Percentiles rank a stretch among this genome's conserved stretches.
Evolutionary conservation across 1,140 invertebrate species (phyloP).

Genomic region (Drosophila triauraria): DNA sequence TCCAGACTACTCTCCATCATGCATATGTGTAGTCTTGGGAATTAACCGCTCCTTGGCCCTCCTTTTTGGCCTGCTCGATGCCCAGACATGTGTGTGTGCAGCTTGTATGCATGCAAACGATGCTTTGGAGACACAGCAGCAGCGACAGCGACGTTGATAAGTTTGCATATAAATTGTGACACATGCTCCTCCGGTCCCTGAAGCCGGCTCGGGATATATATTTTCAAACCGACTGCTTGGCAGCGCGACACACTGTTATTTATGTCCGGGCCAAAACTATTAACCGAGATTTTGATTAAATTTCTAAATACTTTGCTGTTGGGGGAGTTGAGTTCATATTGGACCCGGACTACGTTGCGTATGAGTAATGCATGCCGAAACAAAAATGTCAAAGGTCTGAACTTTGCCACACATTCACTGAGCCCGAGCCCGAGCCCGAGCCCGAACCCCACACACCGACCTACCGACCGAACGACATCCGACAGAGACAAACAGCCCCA

Average conservation of each 20-base stretch:
- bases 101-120: slow-evolving; percentile 70
- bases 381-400: slow-evolving; percentile 80
- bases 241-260: slow-evolving; percentile 53
- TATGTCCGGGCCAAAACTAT: slow-evolving; percentile 70
- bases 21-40: slow-evolving; percentile 53
- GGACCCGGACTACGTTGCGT: slow-evolving; percentile 57
- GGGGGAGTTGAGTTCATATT: slow-evolving; percentile 61
- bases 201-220: slow-evolving; percentile 31
- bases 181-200: slow-evolving; percentile 52
- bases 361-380: slow-evolving; percentile 77
- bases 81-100: slow-evolving; percentile 37
- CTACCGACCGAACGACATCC: slow-evolving; percentile 29
- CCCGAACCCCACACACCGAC: slow-evolving; percentile 2
- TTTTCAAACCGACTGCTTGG: slow-evolving; percentile 49
- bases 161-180: slow-evolving; percentile 83
- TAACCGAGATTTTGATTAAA: slow-evolving; percentile 81
- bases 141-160: slow-evolving; percentile 68
- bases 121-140: slow-evolving; percentile 64
- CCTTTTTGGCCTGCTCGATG: slow-evolving; percentile 15
- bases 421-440: slow-evolving; percentile 1
- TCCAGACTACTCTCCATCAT: slow-evolving; percentile 18
- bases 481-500: slow-evolving; percentile 68
- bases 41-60: slow-evolving; percentile 74
- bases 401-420: slow-evolving; percentile 71
- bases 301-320: slow-evolving; percentile 65